phyloP scores from a whole-genome alignment of 2,888 invertebrate species.

The Drosophila gaucha region DNA sequence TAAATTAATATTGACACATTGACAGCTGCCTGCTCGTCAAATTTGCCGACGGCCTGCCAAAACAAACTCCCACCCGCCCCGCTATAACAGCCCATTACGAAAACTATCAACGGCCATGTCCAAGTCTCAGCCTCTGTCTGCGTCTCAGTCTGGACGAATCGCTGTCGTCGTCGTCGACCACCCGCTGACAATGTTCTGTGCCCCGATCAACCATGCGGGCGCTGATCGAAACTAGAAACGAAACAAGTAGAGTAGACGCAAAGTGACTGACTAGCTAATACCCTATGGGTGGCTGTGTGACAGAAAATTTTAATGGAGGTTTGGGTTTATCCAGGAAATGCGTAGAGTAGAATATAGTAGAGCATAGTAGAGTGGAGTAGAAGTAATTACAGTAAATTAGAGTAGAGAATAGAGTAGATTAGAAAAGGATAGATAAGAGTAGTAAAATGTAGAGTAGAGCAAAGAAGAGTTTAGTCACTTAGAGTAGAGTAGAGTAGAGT shows the following conservation, averaged over 20 bases:
- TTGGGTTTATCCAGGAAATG: no score
- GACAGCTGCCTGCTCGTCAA: conserved; percentile 65
- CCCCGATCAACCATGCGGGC: conserved; percentile 53
- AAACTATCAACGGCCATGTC: conserved; percentile 46
- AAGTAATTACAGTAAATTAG: not conserved
- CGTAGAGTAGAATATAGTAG: not conserved
- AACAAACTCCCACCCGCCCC: conserved; percentile 44
- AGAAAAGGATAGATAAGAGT: not conserved
- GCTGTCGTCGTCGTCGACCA: conserved; percentile 46
- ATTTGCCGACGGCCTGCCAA: conserved; percentile 50
- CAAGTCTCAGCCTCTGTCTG: conserved; percentile 7
- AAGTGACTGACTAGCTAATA: conserved; percentile 1
- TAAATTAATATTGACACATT: conserved; percentile 81
- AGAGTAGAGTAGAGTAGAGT: not conserved
- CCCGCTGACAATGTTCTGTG: conserved; percentile 53
- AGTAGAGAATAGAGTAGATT: not conserved
- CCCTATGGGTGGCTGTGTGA: not conserved
- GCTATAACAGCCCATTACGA: conserved; percentile 33
- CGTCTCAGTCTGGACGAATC: conserved; percentile 1
- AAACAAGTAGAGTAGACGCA: not conserved
- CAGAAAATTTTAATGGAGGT: no score
- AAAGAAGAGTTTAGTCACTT: not conserved
- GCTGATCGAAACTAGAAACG: conserved; percentile 16
- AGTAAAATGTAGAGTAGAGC: rapidly evolving
- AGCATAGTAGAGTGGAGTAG: not conserved